Percentiles rank a stretch among this genome's conserved stretches.
phyloP scores from a whole-genome alignment of 1,140 invertebrate genomes.

The Lysiphlebus fabarum region DNA sequence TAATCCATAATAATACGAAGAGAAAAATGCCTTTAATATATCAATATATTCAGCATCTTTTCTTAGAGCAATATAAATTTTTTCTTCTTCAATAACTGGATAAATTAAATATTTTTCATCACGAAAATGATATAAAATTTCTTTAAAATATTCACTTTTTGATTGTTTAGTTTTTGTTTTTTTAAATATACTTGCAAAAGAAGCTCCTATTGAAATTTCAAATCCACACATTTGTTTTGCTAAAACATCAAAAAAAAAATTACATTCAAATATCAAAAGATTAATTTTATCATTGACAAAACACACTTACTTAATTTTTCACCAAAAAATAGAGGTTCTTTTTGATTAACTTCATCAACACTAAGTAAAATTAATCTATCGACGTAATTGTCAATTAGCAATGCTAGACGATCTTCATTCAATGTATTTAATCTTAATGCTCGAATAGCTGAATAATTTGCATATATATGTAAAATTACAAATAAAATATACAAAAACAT shows the following conservation, averaged over 20 bases:
- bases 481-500: conserved; percentile 64
- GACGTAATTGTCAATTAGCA: conserved; percentile 65
- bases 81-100: conserved; percentile 45
- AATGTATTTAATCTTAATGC: conserved; percentile 71
- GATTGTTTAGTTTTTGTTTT: conserved; percentile 37
- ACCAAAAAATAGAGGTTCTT: conserved; percentile 62
- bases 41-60: conserved; percentile 46
- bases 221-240: conserved; percentile 56
- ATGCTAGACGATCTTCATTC: conserved; percentile 72
- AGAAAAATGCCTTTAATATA: conserved; percentile 57
- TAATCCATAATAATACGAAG: conserved; percentile 51
- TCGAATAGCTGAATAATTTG: conserved; percentile 83
- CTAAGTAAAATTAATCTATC: conserved; percentile 50
- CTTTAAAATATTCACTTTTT: conserved; percentile 36
- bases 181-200: conserved; percentile 54
- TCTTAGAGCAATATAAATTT: conserved; percentile 53
- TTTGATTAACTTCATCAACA: conserved; percentile 56
- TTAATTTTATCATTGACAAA: conserved; percentile 42
- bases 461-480: conserved; percentile 76
- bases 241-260: conserved; percentile 37
- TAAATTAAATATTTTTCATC: conserved; percentile 54
- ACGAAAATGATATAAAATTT: conserved; percentile 45
- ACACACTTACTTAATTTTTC: conserved; percentile 47
- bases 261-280: too few relatives aligned
- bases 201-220: conserved; percentile 54